These are phyloP conservation scores for Acanthococcus lagerstroemiae DNA, from an alignment of 2,888 invertebrate species.

Conservation along the genomic window DNA sequence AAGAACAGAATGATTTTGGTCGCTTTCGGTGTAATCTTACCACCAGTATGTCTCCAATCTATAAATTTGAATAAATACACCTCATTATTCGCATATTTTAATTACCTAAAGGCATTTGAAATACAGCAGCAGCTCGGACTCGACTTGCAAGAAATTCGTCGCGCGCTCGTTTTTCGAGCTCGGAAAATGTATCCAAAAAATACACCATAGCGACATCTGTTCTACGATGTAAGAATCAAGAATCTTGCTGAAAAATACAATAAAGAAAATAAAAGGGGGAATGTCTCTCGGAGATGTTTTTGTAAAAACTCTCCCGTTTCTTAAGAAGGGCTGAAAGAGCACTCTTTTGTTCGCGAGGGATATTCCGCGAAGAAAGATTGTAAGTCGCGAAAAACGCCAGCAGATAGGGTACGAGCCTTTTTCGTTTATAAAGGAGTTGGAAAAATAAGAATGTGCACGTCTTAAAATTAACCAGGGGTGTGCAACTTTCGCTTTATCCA, in stretches of 20 bases:
- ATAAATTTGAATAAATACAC: too few relatives aligned
- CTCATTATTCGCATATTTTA: too few relatives aligned
- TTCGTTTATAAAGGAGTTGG: not conserved
- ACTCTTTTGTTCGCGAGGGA: conserved; percentile 14
- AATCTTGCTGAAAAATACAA: conserved; percentile 4
- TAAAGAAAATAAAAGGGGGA: conserved; percentile 13
- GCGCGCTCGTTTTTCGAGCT: too few relatives aligned
- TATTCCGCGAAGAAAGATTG: conserved; percentile 11
- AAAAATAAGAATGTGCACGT: not conserved
- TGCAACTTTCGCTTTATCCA: too few relatives aligned
- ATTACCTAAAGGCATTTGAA: too few relatives aligned
- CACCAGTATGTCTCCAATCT: too few relatives aligned
- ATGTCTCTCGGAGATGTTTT: conserved; percentile 9
- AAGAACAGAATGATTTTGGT: too few relatives aligned
- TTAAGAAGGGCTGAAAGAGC: conserved; percentile 21
- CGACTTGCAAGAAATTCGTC: too few relatives aligned
- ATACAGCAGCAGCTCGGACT: too few relatives aligned
- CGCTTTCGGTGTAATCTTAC: too few relatives aligned
- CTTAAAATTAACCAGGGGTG: too few relatives aligned
- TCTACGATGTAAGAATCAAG: conserved; percentile 7
- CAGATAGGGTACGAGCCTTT: conserved; percentile 21
- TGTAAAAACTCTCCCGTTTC: conserved; percentile 11
- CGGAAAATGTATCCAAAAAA: not conserved
- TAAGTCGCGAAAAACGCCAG: conserved; percentile 13
- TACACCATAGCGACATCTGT: conserved; percentile 18